Evolutionary conservation across 1,140 invertebrate species (phyloP).

Genomic region (Heliconius nattereri): DNA sequence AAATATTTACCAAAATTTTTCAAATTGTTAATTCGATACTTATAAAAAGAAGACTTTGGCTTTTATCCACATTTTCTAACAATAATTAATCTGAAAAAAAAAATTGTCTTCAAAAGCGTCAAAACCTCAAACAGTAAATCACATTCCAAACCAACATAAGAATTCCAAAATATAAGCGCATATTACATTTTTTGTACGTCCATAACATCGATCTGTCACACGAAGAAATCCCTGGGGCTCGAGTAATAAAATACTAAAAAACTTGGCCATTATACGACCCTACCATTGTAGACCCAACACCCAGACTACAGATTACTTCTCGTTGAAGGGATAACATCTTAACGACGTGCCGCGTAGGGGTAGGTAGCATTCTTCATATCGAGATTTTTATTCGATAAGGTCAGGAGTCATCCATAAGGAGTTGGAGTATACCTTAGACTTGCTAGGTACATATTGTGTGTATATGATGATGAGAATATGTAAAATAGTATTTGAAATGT

Average conservation of each 20-base stretch:
- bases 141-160: neutral
- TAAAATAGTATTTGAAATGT: neutral
- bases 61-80: no score
- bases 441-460: neutral
- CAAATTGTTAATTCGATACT: no score
- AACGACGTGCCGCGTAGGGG: slow-evolving; percentile 70
- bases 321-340: slow-evolving; percentile 76
- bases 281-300: slow-evolving; percentile 67
- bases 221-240: slow-evolving; percentile 53
- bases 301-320: slow-evolving; percentile 72
- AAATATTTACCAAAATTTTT: no score
- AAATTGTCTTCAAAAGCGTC: no score
- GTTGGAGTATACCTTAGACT: slow-evolving; percentile 27
- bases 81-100: no score
- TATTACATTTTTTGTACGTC: slow-evolving; percentile 28
- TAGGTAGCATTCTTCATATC: slow-evolving; percentile 73
- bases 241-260: slow-evolving; percentile 72
- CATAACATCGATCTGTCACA: slow-evolving; percentile 65
- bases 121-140: neutral
- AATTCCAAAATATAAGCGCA: neutral
- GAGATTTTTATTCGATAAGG: slow-evolving; percentile 75
- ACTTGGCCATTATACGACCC: slow-evolving; percentile 70
- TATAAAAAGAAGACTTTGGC: no score
- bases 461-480: neutral
- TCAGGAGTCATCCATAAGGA: slow-evolving; percentile 62